Conservation (phyloP, 2,797 vertebrate genomes). For the Sternarchorhynchus goeldii region DNA sequence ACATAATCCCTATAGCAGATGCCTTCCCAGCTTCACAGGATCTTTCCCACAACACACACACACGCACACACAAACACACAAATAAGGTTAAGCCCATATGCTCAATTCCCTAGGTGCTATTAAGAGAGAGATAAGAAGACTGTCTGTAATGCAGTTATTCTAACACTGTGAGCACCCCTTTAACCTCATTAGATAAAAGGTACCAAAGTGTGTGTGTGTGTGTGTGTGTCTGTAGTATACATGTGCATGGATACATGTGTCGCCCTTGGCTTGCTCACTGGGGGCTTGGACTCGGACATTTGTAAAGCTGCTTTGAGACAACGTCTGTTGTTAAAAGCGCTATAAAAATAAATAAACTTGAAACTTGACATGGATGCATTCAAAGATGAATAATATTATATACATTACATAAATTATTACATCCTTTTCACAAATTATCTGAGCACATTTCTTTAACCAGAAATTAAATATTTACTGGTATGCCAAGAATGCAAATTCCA, state of each 20-base stretch:
- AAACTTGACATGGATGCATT: no score
- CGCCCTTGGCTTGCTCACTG: no score
- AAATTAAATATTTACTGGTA: background rate
- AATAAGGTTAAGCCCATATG: conserved; percentile 35
- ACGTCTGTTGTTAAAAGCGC: no score
- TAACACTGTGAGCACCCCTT: conserved; percentile 10
- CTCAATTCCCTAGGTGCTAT: conserved; percentile 21
- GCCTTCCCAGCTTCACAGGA: conserved; percentile 16
- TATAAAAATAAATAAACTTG: no score
- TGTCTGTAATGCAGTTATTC: conserved; percentile 3
- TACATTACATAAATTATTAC: background rate
- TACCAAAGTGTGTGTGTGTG: background rate
- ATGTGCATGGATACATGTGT: background rate
- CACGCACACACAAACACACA: conserved; percentile 29
- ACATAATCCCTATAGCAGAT: conserved; percentile 30
- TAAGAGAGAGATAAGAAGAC: background rate
- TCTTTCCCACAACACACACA: conserved; percentile 5
- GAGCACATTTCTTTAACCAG: no score
- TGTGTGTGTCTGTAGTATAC: background rate
- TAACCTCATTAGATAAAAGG: conserved; percentile 9
- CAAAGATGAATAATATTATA: background rate
- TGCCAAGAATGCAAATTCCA: background rate
- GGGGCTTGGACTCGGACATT: no score
- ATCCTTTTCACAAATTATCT: no score
- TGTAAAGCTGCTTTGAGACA: no score